Base-by-base conservation (phyloP, 2,113 vertebrate genomes). In the Lagopus leucura region DNA sequence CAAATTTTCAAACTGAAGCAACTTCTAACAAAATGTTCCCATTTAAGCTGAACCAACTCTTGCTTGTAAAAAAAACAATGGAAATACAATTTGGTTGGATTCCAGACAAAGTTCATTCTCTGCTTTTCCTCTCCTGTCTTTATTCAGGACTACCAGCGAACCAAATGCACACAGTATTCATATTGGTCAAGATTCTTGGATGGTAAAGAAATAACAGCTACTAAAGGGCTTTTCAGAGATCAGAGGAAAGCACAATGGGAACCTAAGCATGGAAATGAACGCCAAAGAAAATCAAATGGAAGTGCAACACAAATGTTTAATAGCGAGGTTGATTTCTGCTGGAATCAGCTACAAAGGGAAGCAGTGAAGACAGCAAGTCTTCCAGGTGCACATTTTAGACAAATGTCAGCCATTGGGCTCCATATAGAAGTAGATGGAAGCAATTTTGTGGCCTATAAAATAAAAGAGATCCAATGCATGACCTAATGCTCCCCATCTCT, bases 201-300 rank as follows among this genome's bases (percentile, higher is more conserved):
- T 91, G 21, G 82, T 80, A 86, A 94, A 89, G 86, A 93, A 94
- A 88, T 91, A 89, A 58, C 34, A 75, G 61, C 57, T 72, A 90
- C 64, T 94, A 80, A 91, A 72, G 27, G 13, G 5, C 22, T 89
- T 91, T 83, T 86, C 71, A 72, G 28, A 52, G 70, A 91, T 94
- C 72, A 63, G 72, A 91, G 55, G n/a, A 92, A 92, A 89, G 65
- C 36, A 88, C 64, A 92, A 95, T 80, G 65, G 75, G 78, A 96
- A 92, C 45, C 7, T 67, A 91, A 88, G 52, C 25, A 58, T 42
- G 61, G 52, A 92, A 94, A 88, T 83, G 82, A 83, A 88, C 80
- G 93, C 89, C 95, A 95, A 96, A 83, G 72, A 71, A 92, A 96
- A 94, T 91, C 76, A 90, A 90, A 86, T 64, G 43, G 69, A 88